Percentiles rank a stretch among this genome's conserved stretches.
Evolutionary conservation across 2,797 vertebrate species (phyloP).

Genomic region (Muscicapa comitata): DNA sequence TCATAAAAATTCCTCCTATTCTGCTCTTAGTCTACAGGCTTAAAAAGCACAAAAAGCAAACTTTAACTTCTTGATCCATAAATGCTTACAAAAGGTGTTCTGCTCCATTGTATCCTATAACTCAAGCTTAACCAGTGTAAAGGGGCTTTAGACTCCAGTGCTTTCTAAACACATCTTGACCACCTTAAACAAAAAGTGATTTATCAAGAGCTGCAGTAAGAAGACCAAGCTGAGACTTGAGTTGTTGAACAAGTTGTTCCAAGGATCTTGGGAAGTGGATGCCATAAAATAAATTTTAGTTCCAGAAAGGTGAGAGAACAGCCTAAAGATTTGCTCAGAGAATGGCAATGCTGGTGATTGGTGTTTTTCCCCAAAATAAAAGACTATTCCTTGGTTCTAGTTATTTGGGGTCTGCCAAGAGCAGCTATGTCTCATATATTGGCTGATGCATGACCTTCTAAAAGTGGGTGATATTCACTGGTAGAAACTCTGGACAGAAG

Average conservation of each 20-base stretch:
- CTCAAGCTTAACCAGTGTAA: background rate
- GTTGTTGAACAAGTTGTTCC: background rate
- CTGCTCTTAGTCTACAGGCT: background rate
- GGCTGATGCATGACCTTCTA: background rate
- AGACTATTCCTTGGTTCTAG: background rate
- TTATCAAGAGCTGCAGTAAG: background rate
- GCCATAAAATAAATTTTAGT: background rate
- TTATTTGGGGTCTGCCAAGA: background rate
- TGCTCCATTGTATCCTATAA: background rate
- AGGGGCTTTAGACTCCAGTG: background rate
- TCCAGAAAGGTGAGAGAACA: background rate
- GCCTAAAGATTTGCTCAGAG: background rate
- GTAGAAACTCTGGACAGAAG: background rate
- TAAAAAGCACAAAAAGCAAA: background rate
- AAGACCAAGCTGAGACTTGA: constrained; percentile 12
- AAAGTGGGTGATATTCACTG: background rate
- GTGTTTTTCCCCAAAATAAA: background rate
- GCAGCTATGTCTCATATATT: background rate
- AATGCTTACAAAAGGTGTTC: background rate
- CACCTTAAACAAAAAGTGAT: background rate
- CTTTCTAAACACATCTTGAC: background rate
- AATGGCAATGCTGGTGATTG: background rate
- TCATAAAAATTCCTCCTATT: background rate
- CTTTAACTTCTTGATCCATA: background rate
- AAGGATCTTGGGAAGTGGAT: background rate